Percentiles rank a stretch among this genome's conserved stretches.
phyloP scores from a whole-genome alignment of 2,888 invertebrate genomes.

The Aleiodes leptofemur region DNA sequence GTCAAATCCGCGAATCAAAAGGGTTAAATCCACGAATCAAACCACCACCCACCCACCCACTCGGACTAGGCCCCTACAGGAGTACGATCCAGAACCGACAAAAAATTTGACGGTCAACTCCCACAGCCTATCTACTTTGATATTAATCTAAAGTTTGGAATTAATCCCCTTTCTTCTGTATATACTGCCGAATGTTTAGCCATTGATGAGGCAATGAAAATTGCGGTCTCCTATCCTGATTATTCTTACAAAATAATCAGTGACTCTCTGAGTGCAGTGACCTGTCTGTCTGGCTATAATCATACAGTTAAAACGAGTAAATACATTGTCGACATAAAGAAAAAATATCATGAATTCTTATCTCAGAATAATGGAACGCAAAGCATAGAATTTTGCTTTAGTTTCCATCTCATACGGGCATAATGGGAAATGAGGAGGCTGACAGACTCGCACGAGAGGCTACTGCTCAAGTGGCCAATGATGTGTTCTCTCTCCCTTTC shows the following conservation, averaged over 20 bases:
- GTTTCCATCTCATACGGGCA: constrained; percentile 12
- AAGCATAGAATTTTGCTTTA: constrained; percentile 8
- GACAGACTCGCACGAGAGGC: constrained; percentile 1
- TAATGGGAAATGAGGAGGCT: constrained; percentile 18
- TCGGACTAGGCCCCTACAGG: too few species aligned
- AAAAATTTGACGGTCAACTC: too few species aligned
- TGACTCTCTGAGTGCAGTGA: neutral
- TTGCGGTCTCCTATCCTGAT: neutral
- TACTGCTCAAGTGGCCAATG: neutral
- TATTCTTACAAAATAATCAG: too few species aligned
- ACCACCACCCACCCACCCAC: too few species aligned
- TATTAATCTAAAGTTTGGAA: neutral
- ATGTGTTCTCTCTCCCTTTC: neutral
- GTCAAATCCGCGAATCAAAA: too few species aligned
- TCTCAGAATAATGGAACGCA: neutral
- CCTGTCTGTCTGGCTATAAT: neutral
- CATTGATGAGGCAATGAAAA: constrained; percentile 2
- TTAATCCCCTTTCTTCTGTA: neutral
- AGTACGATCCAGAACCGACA: too few species aligned
- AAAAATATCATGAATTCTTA: neutral
- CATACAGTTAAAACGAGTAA: neutral
- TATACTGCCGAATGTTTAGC: constrained; percentile 20
- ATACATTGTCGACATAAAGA: too few species aligned
- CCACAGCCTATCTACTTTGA: too few species aligned
- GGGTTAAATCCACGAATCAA: too few species aligned